These are phyloP conservation scores for Melanostoma mellinum DNA, from an alignment of 2,888 invertebrate genomes.

Conservation along the genomic window DNA sequence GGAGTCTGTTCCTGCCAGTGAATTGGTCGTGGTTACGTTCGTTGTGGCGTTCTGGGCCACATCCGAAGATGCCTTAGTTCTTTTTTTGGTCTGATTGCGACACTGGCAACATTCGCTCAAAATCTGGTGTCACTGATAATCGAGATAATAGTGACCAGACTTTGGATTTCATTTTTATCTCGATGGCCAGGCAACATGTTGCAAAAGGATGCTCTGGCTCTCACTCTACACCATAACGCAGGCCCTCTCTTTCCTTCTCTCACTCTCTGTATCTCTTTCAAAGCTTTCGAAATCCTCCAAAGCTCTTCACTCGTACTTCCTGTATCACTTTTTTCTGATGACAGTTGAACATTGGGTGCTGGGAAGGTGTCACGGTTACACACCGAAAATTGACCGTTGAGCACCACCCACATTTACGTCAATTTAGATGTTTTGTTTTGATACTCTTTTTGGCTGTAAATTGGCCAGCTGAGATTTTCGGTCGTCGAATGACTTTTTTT, in stretches of 20 bases:
- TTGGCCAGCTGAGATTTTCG: conserved; percentile 67
- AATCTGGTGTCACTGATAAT: conserved; percentile 30
- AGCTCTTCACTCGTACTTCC: conserved; percentile 23
- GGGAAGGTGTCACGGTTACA: background rate
- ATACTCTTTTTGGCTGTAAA: conserved; percentile 58
- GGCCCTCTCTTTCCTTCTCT: background rate
- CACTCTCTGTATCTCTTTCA: conserved; percentile 12
- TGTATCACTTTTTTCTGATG: background rate
- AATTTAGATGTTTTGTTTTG: conserved; percentile 63
- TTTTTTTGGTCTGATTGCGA: background rate
- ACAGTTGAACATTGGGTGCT: conserved; percentile 39
- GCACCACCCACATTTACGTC: conserved; percentile 33
- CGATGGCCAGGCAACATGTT: conserved; percentile 41
- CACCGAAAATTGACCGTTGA: background rate
- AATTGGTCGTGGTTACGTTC: conserved; percentile 60
- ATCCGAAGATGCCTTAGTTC: conserved; percentile 48
- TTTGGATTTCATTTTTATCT: conserved; percentile 13
- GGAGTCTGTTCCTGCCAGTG: conserved; percentile 55
- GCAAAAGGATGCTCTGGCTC: conserved; percentile 19
- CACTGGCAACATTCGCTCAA: conserved; percentile 48
- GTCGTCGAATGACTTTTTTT: conserved; percentile 21
- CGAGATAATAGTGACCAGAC: conserved; percentile 43
- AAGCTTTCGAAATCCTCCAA: background rate
- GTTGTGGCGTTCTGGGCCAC: conserved; percentile 54
- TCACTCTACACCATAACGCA: conserved; percentile 41